Conservation (phyloP, 2,797 vertebrate species). For the Mus caroli region DNA sequence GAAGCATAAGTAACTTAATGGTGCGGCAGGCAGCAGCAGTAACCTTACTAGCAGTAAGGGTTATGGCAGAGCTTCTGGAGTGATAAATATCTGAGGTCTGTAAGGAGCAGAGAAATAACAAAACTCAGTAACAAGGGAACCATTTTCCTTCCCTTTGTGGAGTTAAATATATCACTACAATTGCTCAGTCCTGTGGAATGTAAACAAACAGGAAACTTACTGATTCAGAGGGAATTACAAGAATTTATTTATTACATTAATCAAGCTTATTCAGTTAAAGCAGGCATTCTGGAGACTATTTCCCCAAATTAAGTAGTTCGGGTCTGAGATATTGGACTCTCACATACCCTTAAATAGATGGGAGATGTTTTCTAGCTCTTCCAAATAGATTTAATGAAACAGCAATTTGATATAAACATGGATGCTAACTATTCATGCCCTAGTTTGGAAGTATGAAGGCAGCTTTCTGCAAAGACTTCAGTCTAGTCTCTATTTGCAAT, state of each 20-base stretch:
- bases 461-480: neutral
- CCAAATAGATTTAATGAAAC: conserved; percentile 1
- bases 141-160: neutral
- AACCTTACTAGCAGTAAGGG: conserved; percentile 28
- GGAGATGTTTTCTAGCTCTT: neutral
- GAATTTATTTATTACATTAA: conserved; percentile 4
- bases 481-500: neutral
- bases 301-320: neutral
- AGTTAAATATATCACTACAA: neutral
- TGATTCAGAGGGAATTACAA: neutral
- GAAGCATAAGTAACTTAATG: neutral
- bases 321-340: neutral
- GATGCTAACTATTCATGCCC: neutral
- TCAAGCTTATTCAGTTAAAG: neutral
- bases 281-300: neutral
- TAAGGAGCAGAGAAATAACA: neutral
- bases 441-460: neutral
- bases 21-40: neutral
- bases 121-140: neutral
- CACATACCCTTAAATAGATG: neutral
- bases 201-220: conserved; percentile 15
- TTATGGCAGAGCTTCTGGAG: neutral
- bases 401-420: neutral
- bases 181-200: neutral
- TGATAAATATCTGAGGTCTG: neutral